These are phyloP conservation scores for Mastigias papua DNA, from an alignment of 30 jellyfish, hydroid and myxozoan species.

Conservation along the genomic window DNA sequence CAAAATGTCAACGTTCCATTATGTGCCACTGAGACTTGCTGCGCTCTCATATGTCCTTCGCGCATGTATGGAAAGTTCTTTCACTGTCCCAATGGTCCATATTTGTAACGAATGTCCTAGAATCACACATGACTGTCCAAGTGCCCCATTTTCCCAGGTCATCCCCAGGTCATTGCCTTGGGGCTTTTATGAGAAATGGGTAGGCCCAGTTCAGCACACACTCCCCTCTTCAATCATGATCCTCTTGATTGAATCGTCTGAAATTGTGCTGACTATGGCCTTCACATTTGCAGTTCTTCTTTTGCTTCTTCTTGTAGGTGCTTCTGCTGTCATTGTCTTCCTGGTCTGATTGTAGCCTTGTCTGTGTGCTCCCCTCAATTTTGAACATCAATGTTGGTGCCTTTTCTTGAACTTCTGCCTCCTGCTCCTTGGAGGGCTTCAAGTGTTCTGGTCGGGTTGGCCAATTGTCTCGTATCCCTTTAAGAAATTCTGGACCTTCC, in stretches of 20 bases:
- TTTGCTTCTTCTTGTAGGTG: neutral
- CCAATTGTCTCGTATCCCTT: slow-evolving; percentile 7
- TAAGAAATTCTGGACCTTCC: slow-evolving; percentile 43
- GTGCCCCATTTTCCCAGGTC: neutral
- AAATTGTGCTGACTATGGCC: slow-evolving; percentile 51
- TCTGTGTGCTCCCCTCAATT: neutral
- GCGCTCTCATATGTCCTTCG: too few species aligned
- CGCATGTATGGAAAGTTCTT: too few species aligned
- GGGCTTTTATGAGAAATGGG: too few species aligned
- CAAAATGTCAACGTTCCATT: too few species aligned
- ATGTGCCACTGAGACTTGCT: too few species aligned
- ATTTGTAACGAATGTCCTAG: too few species aligned
- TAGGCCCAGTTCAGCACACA: slow-evolving; percentile 53
- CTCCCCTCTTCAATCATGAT: slow-evolving; percentile 64
- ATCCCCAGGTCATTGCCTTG: neutral
- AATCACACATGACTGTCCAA: too few species aligned
- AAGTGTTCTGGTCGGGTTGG: slow-evolving; percentile 7
- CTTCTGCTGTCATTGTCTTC: neutral
- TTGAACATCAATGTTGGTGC: neutral
- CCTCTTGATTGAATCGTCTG: neutral
- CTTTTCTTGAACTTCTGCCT: slow-evolving; percentile 1
- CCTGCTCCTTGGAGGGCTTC: slow-evolving; percentile 17
- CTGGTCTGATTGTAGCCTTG: neutral
- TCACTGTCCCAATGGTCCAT: too few species aligned
- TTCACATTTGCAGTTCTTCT: slow-evolving; percentile 20